Evolutionary conservation across 2,113 vertebrate genomes (phyloP).

Genomic region (Calidris pugnax): DNA sequence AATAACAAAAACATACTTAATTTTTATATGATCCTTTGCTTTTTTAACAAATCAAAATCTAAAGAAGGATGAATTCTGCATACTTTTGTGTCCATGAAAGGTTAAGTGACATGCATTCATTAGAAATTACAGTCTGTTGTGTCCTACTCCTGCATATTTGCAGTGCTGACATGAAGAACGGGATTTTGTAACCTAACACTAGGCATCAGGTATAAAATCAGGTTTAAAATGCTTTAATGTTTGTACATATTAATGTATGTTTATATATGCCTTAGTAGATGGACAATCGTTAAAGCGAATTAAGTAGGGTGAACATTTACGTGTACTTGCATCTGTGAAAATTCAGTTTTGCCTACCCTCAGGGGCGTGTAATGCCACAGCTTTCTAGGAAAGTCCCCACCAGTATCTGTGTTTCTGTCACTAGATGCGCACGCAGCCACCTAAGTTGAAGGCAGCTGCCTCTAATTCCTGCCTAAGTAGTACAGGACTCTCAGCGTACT

Average conservation of each 20-base stretch:
- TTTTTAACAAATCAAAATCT: not conserved
- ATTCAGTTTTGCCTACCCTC: not conserved
- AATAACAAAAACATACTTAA: not conserved
- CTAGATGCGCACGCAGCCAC: not conserved
- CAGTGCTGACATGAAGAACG: not conserved
- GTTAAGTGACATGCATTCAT: not conserved
- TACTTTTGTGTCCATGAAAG: not conserved
- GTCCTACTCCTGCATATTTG: not conserved
- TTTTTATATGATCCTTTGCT: not conserved
- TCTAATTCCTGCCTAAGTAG: not conserved
- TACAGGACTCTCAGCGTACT: not conserved
- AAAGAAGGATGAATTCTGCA: not conserved
- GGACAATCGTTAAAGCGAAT: accelerated
- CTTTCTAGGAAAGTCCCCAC: not conserved
- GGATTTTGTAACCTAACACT: not conserved
- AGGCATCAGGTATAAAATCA: not conserved
- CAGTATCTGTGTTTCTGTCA: not conserved
- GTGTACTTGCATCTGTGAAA: not conserved
- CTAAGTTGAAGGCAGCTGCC: not conserved
- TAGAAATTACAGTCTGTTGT: not conserved
- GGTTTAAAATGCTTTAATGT: not conserved
- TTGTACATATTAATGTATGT: not conserved
- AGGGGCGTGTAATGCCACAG: not conserved
- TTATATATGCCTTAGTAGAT: not conserved
- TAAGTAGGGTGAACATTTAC: accelerated